Evolutionary conservation across 2,113 vertebrate species (phyloP).

Genomic region (Oxyruncus cristatus): DNA sequence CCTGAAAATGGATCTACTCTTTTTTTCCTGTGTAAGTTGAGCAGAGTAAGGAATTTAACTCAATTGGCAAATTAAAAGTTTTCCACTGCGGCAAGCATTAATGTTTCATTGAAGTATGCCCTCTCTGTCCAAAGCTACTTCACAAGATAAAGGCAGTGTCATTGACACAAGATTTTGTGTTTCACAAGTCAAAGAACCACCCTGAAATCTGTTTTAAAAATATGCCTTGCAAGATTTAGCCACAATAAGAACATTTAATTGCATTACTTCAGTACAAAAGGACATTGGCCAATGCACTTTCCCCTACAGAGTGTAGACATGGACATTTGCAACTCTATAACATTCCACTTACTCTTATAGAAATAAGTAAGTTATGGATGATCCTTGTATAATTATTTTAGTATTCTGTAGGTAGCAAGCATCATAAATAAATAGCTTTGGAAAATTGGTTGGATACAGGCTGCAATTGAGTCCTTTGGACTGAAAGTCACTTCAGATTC

Average conservation of each 20-base stretch:
- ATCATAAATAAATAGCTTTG: background rate
- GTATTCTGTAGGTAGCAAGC: background rate
- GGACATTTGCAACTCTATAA: background rate
- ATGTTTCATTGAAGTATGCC: background rate
- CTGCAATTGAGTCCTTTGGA: background rate
- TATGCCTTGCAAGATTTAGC: conserved; percentile 8
- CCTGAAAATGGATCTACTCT: background rate
- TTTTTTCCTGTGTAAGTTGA: background rate
- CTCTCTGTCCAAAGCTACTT: background rate
- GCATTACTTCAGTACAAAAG: background rate
- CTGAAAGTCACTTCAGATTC: background rate
- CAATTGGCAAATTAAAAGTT: background rate
- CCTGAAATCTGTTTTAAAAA: conserved; percentile 11
- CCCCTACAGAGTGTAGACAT: background rate
- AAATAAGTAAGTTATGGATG: background rate
- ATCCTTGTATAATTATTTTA: background rate
- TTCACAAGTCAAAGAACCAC: conserved; percentile 11
- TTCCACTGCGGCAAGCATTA: background rate
- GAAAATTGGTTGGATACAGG: background rate
- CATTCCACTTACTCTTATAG: background rate
- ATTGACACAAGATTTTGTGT: background rate
- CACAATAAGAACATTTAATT: conserved; percentile 27
- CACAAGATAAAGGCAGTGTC: background rate
- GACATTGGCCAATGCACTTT: background rate
- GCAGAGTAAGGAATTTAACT: background rate